These are phyloP conservation scores for Neodiprion pinetum DNA, from an alignment of 1,140 invertebrate species.

Conservation along the genomic window DNA sequence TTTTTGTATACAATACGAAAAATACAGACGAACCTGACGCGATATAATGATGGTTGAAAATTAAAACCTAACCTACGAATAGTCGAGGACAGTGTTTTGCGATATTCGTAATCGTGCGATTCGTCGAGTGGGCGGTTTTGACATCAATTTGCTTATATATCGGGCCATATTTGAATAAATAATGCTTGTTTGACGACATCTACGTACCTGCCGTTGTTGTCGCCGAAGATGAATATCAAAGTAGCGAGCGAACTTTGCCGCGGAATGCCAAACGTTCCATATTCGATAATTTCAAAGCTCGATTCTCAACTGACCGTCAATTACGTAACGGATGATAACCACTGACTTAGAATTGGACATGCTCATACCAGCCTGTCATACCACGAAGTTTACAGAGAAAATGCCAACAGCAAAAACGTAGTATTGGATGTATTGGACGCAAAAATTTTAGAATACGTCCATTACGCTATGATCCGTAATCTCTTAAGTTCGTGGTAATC, in stretches of 20 bases:
- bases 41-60: not conserved
- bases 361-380: too few relatives aligned
- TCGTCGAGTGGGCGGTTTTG: not conserved
- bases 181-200: not conserved
- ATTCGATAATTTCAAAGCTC: too few relatives aligned
- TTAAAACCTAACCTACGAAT: not conserved
- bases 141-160: not conserved
- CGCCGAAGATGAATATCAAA: slow-evolving; percentile 5
- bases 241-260: not conserved
- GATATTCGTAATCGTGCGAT: not conserved
- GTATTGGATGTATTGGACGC: too few relatives aligned
- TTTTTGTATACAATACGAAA: not conserved
- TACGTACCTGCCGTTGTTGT: not conserved
- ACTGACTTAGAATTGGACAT: too few relatives aligned
- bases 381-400: too few relatives aligned
- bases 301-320: too few relatives aligned
- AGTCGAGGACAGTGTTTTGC: not conserved
- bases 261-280: not conserved
- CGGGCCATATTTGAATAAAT: not conserved
- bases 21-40: not conserved
- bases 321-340: too few relatives aligned
- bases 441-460: too few relatives aligned
- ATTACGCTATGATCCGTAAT: too few relatives aligned
- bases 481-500: too few relatives aligned
- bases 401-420: too few relatives aligned